A percentile compares a stretch with the other conserved stretches of the same genome.
Evolutionary conservation across 2,113 vertebrate genomes (phyloP).

Genomic region (Syngnathoides biaculeatus): DNA sequence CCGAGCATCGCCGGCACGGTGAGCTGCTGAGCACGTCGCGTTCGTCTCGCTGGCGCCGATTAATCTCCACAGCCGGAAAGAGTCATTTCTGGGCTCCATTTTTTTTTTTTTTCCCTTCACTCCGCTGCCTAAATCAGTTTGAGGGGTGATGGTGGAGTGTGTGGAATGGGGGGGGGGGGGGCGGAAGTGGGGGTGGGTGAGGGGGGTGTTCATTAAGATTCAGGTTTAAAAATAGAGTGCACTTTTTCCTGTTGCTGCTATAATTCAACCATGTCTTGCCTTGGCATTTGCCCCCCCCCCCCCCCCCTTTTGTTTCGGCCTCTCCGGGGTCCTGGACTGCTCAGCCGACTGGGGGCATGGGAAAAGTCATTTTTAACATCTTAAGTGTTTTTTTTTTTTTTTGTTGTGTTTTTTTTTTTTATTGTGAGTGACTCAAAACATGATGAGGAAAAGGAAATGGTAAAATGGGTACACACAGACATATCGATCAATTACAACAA

Average conservation of each 20-base stretch:
- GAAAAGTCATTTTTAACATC: too few species aligned
- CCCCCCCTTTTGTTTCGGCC: neutral
- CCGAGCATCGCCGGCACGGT: neutral
- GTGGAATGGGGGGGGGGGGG: constrained; percentile 32
- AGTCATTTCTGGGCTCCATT: constrained; percentile 40
- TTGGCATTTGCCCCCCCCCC: constrained; percentile 6
- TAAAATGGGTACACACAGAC: too few species aligned
- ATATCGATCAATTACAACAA: too few species aligned
- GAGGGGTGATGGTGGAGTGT: constrained; percentile 15
- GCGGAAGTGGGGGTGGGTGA: too few species aligned
- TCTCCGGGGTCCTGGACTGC: neutral
- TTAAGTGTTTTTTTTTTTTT: neutral
- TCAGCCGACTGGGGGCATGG: too few species aligned
- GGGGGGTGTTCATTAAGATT: constrained; percentile 59
- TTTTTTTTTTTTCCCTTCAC: constrained; percentile 30
- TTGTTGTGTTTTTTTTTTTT: too few species aligned
- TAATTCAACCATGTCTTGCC: constrained; percentile 41
- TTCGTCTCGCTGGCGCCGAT: constrained; percentile 8
- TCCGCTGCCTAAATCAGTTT: constrained; percentile 43
- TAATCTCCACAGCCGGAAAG: constrained; percentile 38
- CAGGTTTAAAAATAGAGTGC: constrained; percentile 61
- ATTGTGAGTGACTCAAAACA: too few species aligned
- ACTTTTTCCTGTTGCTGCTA: constrained; percentile 39
- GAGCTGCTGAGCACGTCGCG: neutral
- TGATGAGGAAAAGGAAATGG: too few species aligned